Conservation (phyloP, 2,888 invertebrate species). For the Stenodema calcarata region DNA sequence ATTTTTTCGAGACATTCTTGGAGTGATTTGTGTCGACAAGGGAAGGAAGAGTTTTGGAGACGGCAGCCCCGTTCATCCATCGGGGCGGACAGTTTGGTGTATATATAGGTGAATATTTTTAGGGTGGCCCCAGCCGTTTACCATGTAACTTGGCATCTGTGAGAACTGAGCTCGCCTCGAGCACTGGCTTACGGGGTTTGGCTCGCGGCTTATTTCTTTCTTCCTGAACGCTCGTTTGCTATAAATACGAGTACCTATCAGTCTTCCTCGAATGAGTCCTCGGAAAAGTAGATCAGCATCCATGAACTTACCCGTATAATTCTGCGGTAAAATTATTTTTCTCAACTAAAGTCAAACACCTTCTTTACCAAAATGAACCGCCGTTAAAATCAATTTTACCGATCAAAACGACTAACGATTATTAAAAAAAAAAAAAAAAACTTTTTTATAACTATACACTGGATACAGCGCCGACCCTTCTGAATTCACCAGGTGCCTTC, state of each 20-base stretch:
- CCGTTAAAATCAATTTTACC: too few species aligned
- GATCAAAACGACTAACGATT: too few species aligned
- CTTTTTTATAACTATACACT: too few species aligned
- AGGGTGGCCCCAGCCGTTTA: conserved; percentile 31
- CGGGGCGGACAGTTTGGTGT: conserved; percentile 31
- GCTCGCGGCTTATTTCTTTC: background rate
- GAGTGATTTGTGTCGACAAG: background rate
- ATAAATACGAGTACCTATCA: background rate
- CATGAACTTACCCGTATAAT: too few species aligned
- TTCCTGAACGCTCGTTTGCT: background rate
- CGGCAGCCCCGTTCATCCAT: background rate
- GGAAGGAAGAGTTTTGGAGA: background rate
- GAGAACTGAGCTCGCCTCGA: background rate
- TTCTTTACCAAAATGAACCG: too few species aligned
- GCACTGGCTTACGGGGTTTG: background rate
- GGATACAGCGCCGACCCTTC: too few species aligned
- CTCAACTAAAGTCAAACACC: too few species aligned
- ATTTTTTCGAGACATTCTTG: too few species aligned
- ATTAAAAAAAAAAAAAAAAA: too few species aligned
- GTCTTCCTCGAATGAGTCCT: background rate
- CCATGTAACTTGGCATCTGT: conserved; percentile 29
- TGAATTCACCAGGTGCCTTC: too few species aligned
- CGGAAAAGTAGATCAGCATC: too few species aligned
- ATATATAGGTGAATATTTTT: conserved; percentile 47
- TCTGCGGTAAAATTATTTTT: too few species aligned